Base-by-base conservation (phyloP, 2,113 vertebrate species). In the Chlamydotis undulata region DNA sequence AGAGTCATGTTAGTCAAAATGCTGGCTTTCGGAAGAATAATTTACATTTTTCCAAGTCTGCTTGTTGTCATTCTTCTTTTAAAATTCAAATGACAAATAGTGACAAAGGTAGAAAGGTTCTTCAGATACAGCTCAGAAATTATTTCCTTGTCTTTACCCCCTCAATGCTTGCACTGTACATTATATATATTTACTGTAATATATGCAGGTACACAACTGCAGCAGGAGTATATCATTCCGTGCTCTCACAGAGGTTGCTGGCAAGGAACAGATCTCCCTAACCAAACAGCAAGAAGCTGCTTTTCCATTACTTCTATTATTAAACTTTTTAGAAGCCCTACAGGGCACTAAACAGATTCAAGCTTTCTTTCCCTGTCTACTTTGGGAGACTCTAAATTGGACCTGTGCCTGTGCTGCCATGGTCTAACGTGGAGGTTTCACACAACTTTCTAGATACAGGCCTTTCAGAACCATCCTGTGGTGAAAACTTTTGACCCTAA, bases 371-470 rank as follows among this genome's bases (percentile, higher is more conserved):
- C 16, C 7, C 4, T 13, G 14, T 49, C 19, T 9, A 9, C 49
- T 57, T 23, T 23, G 45, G 4, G 24, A 22, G 25, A 45, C 17
- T 49, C 50, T 65, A 57, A 37, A 41, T 13, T 19, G 23, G 10
- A 21, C 35, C 31, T 29, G 6, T 1, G 4, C n/a, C 35, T 80
- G 35, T 3, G 6, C 19, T 70, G 37, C 61, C 1, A 0, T 41
- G 17, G 29, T 64, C 75, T 43, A 53, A 71, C 18, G 4, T 23
- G 25, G 7, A 10, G 9, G 6, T 76, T 90, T 87, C 39, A 24
- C 14, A 29, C 8, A 25, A 15, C 39, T 89, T 89, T 65, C 12
- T 22, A 64, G 33, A 19, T 5, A 31, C 3, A 39, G 19, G 61
- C 28, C 28, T 90, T 81, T 13, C 50, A 80, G 45, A 92, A 25